Evolutionary conservation across 2,797 vertebrate species (phyloP).

Genomic region (Potorous gilbertii): DNA sequence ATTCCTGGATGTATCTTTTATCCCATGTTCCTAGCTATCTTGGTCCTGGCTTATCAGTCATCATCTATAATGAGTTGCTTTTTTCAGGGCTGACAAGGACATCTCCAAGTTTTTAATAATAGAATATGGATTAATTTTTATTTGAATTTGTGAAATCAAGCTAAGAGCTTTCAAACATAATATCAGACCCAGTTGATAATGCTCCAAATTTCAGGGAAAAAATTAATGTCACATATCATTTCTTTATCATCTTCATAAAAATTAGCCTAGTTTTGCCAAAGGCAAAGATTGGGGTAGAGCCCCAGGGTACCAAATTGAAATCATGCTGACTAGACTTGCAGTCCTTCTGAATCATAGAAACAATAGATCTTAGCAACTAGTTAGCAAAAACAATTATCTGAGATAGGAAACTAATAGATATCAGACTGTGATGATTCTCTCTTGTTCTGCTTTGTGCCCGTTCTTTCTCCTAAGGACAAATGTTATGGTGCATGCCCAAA

Average conservation of each 20-base stretch:
- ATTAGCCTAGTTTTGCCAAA: constrained; percentile 35
- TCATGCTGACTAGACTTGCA: not conserved
- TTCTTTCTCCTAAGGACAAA: not conserved
- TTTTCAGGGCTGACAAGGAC: not conserved
- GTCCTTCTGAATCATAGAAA: not conserved
- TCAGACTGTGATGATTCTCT: not conserved
- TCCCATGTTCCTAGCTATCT: not conserved
- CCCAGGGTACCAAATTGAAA: not conserved
- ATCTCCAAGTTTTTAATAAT: not conserved
- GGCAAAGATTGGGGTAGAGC: not conserved
- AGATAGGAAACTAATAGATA: not conserved
- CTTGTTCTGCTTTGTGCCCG: not conserved
- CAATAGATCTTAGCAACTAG: not conserved
- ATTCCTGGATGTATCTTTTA: not conserved
- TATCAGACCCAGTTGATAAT: constrained; percentile 11
- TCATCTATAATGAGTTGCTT: not conserved
- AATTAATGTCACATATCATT: constrained; percentile 30
- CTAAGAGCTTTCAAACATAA: constrained; percentile 33
- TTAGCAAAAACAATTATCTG: not conserved
- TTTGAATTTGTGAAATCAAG: not conserved
- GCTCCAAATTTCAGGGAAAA: constrained; percentile 27
- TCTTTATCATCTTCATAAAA: constrained; percentile 55
- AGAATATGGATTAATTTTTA: constrained; percentile 30
- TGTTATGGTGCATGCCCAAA: not conserved
- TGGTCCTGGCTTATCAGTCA: not conserved